A percentile compares a stretch with the other conserved stretches of the same genome.
phyloP scores from a whole-genome alignment of 2,797 vertebrate genomes.

The Limosa lapponica region DNA sequence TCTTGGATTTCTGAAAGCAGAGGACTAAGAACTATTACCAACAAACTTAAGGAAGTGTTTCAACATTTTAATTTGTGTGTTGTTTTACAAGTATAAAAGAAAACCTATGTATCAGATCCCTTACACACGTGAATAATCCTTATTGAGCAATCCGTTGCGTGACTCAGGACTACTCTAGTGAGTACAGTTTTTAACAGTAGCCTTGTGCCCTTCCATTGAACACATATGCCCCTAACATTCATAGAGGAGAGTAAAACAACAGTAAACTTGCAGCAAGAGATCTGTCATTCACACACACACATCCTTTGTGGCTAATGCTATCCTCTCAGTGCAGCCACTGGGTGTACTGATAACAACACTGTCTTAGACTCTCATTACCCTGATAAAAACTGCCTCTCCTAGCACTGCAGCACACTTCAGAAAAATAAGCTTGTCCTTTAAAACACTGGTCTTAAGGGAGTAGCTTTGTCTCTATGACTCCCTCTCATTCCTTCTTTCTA shows the following conservation, averaged over 20 bases:
- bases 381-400: not conserved
- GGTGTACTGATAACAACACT: not conserved
- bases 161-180: not conserved
- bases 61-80: conserved; percentile 25
- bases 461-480: not conserved
- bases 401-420: not conserved
- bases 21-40: not conserved
- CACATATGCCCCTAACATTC: not conserved
- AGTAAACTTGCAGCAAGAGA: not conserved
- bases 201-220: not conserved
- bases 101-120: not conserved
- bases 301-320: not conserved
- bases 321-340: not conserved
- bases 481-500: not conserved
- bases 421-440: not conserved
- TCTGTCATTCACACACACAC: not conserved
- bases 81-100: conserved; percentile 35
- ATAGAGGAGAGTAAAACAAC: not conserved
- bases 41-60: not conserved
- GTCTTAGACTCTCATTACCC: not conserved
- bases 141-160: not conserved
- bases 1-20: not conserved
- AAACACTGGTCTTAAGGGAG: not conserved
- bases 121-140: not conserved
- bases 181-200: not conserved